Conservation (phyloP, 2,113 vertebrate species). For the Vidua chalybeata region DNA sequence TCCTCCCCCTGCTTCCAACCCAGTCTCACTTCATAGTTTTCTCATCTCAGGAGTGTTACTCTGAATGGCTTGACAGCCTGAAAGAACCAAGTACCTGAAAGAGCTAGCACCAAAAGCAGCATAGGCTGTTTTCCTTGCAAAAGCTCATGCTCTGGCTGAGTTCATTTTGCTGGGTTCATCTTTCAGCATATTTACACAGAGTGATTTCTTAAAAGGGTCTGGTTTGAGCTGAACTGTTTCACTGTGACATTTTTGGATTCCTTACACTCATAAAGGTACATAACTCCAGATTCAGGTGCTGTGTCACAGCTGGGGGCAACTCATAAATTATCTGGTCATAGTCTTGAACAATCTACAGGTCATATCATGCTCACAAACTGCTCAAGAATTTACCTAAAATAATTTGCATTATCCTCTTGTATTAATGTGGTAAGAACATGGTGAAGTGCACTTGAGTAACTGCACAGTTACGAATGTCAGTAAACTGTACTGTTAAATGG, state of each 20-base stretch:
- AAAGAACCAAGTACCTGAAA: background rate
- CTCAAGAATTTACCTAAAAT: background rate
- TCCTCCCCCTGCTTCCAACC: background rate
- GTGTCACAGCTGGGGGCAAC: fast-evolving
- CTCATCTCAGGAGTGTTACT: background rate
- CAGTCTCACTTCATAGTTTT: background rate
- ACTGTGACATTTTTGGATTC: background rate
- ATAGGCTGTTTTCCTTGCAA: background rate
- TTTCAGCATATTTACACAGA: background rate
- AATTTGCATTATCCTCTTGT: background rate
- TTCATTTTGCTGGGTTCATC: background rate
- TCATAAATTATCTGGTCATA: background rate
- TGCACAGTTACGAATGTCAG: background rate
- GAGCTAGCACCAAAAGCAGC: background rate
- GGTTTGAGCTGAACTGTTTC: background rate
- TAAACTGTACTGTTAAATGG: background rate
- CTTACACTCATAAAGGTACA: background rate
- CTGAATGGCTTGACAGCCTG: background rate
- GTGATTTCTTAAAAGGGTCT: background rate
- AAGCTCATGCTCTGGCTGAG: background rate
- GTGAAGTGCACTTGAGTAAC: background rate
- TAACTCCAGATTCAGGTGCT: background rate
- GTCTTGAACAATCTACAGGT: background rate
- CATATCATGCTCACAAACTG: background rate
- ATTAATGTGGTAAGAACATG: background rate